These are phyloP conservation scores for Stenodema calcarata DNA, from an alignment of 2,888 invertebrate genomes.

Conservation along the genomic window DNA sequence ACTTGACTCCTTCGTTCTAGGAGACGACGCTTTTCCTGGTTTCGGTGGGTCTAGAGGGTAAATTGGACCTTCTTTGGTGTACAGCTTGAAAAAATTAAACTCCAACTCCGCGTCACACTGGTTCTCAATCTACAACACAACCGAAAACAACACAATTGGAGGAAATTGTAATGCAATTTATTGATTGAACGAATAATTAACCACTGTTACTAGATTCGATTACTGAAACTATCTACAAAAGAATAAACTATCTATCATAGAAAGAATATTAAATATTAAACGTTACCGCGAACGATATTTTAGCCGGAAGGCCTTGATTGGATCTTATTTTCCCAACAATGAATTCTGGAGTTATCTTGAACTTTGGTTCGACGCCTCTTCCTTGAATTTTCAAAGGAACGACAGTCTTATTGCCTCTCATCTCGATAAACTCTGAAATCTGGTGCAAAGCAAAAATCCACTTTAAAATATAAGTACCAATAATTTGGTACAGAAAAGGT, in stretches of 20 bases:
- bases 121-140: constrained; percentile 32
- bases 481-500: neutral
- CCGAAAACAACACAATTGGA: too few relatives aligned
- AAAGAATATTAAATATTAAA: too few relatives aligned
- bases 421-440: constrained; percentile 40
- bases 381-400: constrained; percentile 38
- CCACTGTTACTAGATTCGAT: too few relatives aligned
- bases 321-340: constrained; percentile 39
- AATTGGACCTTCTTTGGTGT: constrained; percentile 41
- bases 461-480: too few relatives aligned
- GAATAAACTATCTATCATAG: too few relatives aligned
- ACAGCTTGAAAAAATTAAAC: constrained; percentile 21
- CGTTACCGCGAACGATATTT: neutral
- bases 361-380: constrained; percentile 36
- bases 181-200: too few relatives aligned
- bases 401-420: constrained; percentile 10
- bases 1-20: neutral
- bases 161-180: too few relatives aligned
- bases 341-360: constrained; percentile 37
- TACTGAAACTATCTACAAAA: too few relatives aligned
- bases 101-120: constrained; percentile 42
- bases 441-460: neutral
- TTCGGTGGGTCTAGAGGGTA: neutral
- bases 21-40: neutral
- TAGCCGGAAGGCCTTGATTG: neutral